Conservation (phyloP, 2,888 invertebrate genomes). For the Orthonychiurus folsomi region DNA sequence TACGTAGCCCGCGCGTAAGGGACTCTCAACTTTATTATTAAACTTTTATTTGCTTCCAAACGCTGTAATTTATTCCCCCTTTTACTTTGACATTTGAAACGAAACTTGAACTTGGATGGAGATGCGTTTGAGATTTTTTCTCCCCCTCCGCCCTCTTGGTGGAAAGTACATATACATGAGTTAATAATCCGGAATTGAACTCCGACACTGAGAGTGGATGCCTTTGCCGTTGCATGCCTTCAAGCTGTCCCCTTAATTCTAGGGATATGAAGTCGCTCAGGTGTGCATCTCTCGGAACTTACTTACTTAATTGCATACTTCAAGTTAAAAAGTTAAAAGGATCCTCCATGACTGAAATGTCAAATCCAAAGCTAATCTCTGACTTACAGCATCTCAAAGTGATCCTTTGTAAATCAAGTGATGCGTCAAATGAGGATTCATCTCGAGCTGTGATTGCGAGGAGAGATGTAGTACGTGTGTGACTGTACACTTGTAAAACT, state of each 20-base stretch:
- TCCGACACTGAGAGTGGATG: too few species aligned
- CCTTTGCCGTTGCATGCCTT: too few species aligned
- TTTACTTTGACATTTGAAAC: background rate
- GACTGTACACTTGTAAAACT: too few species aligned
- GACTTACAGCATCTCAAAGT: background rate
- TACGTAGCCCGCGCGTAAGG: too few species aligned
- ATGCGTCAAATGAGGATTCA: constrained; percentile 1
- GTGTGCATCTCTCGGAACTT: background rate
- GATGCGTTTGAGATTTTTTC: too few species aligned
- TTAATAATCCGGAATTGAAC: constrained; percentile 1
- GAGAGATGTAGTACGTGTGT: too few species aligned
- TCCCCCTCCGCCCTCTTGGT: too few species aligned
- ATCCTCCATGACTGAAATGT: too few species aligned
- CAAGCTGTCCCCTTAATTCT: background rate
- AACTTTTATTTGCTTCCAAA: background rate
- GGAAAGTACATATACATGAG: background rate
- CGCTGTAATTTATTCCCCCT: background rate
- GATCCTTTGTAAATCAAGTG: background rate
- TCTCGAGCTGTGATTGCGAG: too few species aligned
- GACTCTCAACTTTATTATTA: background rate
- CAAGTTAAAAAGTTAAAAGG: constrained; percentile 1
- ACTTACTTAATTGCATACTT: too few species aligned
- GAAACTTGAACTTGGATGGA: background rate
- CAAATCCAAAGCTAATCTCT: background rate
- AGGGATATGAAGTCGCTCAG: too few species aligned